Evolutionary conservation across 1,140 invertebrate genomes (phyloP), one percentile per base, ranked within the genome.

Genomic region (Sarcophaga peregrina): DNA sequence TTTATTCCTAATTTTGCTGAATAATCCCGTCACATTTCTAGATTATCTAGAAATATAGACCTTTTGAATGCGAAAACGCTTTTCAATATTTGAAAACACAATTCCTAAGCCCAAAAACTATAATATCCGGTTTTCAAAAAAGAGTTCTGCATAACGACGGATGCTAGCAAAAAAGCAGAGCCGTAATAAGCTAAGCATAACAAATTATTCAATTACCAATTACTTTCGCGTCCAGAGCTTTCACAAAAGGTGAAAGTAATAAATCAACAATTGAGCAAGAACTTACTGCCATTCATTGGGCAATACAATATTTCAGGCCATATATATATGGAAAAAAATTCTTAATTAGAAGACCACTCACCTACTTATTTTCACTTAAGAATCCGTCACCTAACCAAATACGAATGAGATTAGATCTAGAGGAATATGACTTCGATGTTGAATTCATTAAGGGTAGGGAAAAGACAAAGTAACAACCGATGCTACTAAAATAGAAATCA

Each of bases 301-400:
- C n/a, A n/a, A n/a, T n/a, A n/a, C n/a, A n/a, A n/a, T n/a, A n/a
- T n/a, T n/a, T n/a, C n/a, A n/a, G n/a, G n/a, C n/a, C n/a, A n/a
- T n/a, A n/a, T n/a, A n/a, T n/a, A n/a, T n/a, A n/a, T n/a, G n/a
- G n/a, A n/a, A n/a, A n/a, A n/a, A n/a, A n/a, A n/a, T n/a, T n/a
- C n/a, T n/a, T n/a, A n/a, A n/a, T n/a, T n/a, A n/a, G n/a, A n/a
- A n/a, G n/a, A n/a, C n/a, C n/a, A n/a, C n/a, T n/a, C n/a, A n/a
- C n/a, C n/a, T n/a, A n/a, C n/a, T n/a, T n/a, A n/a, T n/a, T n/a
- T n/a, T n/a, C n/a, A n/a, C n/a, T n/a, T n/a, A n/a, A 47, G 9
- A 87, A 91, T 68, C 87, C 88, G 8, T 86, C 80, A 3, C 86
- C 85, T 74, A 81, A 90, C 83, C 83, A 92, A 11, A 82, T 20